phyloP scores from a whole-genome alignment of 2,888 invertebrate genomes.

The Acrobasis consociella region DNA sequence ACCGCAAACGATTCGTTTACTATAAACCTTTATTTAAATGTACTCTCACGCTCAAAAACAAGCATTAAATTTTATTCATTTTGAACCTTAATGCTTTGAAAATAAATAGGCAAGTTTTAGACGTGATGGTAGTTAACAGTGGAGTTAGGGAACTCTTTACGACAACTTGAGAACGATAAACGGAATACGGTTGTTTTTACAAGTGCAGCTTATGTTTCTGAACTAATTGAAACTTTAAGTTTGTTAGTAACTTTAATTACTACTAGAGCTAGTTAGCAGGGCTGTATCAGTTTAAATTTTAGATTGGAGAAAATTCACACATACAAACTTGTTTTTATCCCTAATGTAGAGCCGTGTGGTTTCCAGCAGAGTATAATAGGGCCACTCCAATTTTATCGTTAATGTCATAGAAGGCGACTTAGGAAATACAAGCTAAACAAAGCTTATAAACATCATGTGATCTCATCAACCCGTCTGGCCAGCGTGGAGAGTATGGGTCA shows the following conservation, averaged over 20 bases:
- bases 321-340: no score
- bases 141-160: slow-evolving; percentile 8
- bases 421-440: no score
- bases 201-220: slow-evolving; percentile 17
- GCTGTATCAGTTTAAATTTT: slow-evolving; percentile 3
- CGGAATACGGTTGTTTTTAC: slow-evolving; percentile 14
- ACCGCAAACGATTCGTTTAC: slow-evolving; percentile 14
- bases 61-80: background rate
- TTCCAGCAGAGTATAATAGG: no score
- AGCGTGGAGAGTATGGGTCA: no score
- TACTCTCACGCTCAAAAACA: slow-evolving; percentile 1
- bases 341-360: no score
- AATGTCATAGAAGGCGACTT: no score
- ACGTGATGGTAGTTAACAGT: background rate
- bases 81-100: background rate
- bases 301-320: background rate
- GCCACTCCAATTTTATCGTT: no score
- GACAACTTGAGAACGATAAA: slow-evolving; percentile 13
- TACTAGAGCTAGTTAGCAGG: slow-evolving; percentile 7
- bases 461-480: no score
- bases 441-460: no score
- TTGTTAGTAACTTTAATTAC: slow-evolving; percentile 14
- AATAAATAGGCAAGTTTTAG: background rate
- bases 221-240: slow-evolving; percentile 19
- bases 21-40: slow-evolving; percentile 17